phyloP scores from a whole-genome alignment of 2,888 invertebrate genomes.

The Rugalucina vietnamica region DNA sequence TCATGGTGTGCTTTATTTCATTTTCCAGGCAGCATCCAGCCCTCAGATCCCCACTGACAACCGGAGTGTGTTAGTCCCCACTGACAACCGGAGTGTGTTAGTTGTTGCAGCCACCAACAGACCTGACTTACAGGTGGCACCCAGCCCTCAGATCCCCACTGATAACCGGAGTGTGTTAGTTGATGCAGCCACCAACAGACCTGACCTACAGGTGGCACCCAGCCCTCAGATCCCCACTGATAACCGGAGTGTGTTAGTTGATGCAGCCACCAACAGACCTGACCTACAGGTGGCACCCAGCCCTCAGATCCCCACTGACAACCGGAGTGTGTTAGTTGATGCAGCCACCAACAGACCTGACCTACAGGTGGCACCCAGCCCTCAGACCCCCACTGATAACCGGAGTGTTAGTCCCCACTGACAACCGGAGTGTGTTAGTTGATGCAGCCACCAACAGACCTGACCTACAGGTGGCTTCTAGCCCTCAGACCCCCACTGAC shows the following conservation, averaged over 20 bases:
- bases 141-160: too few species aligned
- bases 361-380: too few species aligned
- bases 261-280: constrained; percentile 89
- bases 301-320: too few species aligned
- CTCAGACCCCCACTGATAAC: too few species aligned
- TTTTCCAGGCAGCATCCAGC: too few species aligned
- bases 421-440: constrained; percentile 84
- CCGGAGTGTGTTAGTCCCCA: too few species aligned
- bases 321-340: constrained; percentile 85
- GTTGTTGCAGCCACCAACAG: constrained; percentile 89
- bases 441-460: constrained; percentile 89
- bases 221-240: too few species aligned
- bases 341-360: constrained; percentile 89
- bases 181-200: constrained; percentile 88
- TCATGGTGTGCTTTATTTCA: too few species aligned
- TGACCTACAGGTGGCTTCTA: constrained; percentile 86
- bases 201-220: constrained; percentile 88
- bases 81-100: constrained; percentile 83
- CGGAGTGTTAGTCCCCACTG: too few species aligned
- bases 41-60: too few species aligned
- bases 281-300: constrained; percentile 87
- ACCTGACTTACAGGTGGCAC: constrained; percentile 87
- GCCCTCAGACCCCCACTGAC: too few species aligned
- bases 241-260: constrained; percentile 85
- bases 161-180: constrained; percentile 84